These are phyloP conservation scores for Epinephelus coioides DNA, from an alignment of 2,797 vertebrate species.

Conservation along the genomic window DNA sequence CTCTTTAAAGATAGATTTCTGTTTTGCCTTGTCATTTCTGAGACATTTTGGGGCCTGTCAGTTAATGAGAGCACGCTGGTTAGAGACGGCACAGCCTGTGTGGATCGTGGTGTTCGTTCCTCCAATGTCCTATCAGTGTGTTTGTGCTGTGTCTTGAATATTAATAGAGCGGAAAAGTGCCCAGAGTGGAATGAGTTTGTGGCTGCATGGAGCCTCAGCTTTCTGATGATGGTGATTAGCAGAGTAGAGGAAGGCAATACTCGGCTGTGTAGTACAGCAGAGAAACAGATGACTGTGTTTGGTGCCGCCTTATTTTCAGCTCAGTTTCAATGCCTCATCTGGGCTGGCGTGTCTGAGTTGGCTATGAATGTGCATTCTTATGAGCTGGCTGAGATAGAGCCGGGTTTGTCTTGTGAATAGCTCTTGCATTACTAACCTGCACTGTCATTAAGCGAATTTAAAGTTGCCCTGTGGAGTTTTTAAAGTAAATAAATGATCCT, in stretches of 20 bases:
- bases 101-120: slow-evolving; percentile 25
- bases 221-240: slow-evolving; percentile 59
- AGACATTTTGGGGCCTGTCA: slow-evolving; percentile 9
- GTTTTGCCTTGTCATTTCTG: neutral
- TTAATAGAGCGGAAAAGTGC: slow-evolving; percentile 67
- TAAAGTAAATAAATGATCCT: neutral
- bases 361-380: neutral
- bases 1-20: neutral
- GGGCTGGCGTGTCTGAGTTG: neutral
- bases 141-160: slow-evolving; percentile 59
- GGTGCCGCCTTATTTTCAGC: slow-evolving; percentile 20
- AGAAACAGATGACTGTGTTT: slow-evolving; percentile 33
- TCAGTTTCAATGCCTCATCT: slow-evolving; percentile 7
- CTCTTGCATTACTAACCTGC: neutral
- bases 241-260: slow-evolving; percentile 35
- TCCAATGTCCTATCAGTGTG: slow-evolving; percentile 45
- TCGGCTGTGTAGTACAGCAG: slow-evolving; percentile 23
- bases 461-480: neutral
- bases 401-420: neutral
- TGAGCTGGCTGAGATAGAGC: slow-evolving; percentile 1
- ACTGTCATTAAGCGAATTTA: too few species aligned
- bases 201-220: slow-evolving; percentile 35
- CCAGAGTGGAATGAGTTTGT: slow-evolving; percentile 59
- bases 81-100: slow-evolving; percentile 26
- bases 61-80: slow-evolving; percentile 29